phyloP scores from a whole-genome alignment of 2,797 vertebrate genomes.

The Adelosebastes latens region DNA sequence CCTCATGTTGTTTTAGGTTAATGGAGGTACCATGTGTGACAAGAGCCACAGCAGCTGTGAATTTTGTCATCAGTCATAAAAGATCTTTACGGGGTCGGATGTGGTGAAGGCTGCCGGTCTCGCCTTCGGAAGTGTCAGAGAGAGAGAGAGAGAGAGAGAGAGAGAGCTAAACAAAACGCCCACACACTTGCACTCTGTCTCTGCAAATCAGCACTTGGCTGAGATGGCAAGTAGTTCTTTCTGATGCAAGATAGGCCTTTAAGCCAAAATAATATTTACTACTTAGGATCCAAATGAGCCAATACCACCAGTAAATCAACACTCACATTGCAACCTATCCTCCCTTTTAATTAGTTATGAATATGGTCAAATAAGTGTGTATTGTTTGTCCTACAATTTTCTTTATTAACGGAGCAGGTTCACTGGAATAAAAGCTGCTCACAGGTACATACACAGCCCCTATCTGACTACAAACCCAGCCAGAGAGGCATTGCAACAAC shows the following conservation, averaged over 20 bases:
- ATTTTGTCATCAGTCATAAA: constrained; percentile 63
- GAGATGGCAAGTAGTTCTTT: constrained; percentile 52
- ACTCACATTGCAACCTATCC: neutral
- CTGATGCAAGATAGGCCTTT: constrained; percentile 57
- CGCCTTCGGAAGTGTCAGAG: constrained; percentile 70
- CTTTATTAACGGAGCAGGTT: constrained; percentile 1
- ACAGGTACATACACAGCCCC: neutral
- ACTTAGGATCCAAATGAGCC: constrained; percentile 27
- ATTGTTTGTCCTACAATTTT: neutral
- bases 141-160: constrained; percentile 12
- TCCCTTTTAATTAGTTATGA: neutral
- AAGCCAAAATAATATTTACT: constrained; percentile 26
- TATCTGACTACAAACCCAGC: constrained; percentile 32
- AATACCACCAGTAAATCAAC: constrained; percentile 28
- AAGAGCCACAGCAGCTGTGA: constrained; percentile 58
- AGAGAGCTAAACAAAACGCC: constrained; percentile 66
- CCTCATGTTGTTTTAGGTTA: constrained; percentile 39
- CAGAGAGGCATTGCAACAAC: constrained; percentile 48
- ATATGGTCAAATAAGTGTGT: neutral
- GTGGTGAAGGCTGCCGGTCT: constrained; percentile 73
- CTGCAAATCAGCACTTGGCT: constrained; percentile 71
- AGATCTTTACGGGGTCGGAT: constrained; percentile 72
- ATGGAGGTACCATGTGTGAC: constrained; percentile 42
- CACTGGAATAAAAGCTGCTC: neutral
- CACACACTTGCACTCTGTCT: constrained; percentile 70